These are phyloP conservation scores for Cylindroiulus punctatus DNA, from an alignment of 2,888 invertebrate species.

Conservation along the genomic window DNA sequence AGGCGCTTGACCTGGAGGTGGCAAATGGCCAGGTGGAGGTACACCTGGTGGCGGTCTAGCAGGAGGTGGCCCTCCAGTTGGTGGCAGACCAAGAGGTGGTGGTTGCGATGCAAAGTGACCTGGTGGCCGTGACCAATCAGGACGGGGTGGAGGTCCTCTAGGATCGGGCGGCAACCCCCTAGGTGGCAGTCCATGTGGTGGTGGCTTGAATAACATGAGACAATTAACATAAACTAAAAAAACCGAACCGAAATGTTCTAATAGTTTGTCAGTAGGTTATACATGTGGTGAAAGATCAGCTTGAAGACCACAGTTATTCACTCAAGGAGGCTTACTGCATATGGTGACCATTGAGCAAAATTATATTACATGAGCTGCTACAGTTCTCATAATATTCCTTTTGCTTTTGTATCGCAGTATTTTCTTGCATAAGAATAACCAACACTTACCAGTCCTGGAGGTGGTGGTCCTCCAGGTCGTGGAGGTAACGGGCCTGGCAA, in stretches of 20 bases:
- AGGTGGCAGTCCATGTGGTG: constrained; percentile 60
- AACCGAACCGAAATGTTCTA: too few relatives aligned
- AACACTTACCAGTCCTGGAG: constrained; percentile 72
- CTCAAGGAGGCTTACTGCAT: neutral
- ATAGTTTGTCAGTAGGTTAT: too few relatives aligned
- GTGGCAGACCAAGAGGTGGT: constrained; percentile 57
- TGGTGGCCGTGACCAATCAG: constrained; percentile 80
- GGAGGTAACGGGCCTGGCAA: constrained; percentile 67
- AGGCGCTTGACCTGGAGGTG: constrained; percentile 68
- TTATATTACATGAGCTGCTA: too few relatives aligned
- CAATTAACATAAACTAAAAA: too few relatives aligned
- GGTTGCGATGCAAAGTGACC: constrained; percentile 61
- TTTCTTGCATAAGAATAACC: neutral
- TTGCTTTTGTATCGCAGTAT: too few relatives aligned
- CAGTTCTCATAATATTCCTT: too few relatives aligned
- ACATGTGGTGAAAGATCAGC: too few relatives aligned
- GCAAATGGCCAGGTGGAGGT: constrained; percentile 58
- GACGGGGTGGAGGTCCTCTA: constrained; percentile 72
- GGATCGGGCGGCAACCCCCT: constrained; percentile 66
- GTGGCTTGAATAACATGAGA: constrained; percentile 58
- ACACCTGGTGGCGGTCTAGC: constrained; percentile 58
- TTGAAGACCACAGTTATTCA: neutral
- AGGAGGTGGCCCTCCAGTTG: constrained; percentile 59
- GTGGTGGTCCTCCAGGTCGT: constrained; percentile 71
- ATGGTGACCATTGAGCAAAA: too few relatives aligned